A percentile compares a stretch with the other conserved stretches of the same genome.
phyloP scores from a whole-genome alignment of 2,888 invertebrate genomes.

The Cantharis flavilabris region DNA sequence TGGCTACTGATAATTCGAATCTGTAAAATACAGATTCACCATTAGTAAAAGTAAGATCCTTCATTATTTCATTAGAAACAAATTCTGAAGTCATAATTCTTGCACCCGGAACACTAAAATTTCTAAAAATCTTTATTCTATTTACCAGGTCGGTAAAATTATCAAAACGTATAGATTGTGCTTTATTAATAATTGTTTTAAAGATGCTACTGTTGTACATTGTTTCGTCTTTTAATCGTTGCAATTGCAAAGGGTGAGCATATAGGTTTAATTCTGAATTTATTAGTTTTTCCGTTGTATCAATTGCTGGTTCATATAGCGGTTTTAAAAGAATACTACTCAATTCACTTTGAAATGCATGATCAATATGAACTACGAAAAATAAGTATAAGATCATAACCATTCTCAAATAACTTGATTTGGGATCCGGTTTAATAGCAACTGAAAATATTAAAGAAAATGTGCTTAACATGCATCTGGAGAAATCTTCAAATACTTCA shows the following conservation, averaged over 20 bases:
- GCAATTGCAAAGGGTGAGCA: background rate
- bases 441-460: background rate
- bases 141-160: background rate
- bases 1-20: background rate
- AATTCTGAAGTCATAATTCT: background rate
- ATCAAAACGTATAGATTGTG: too few species aligned
- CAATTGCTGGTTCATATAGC: background rate
- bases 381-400: background rate
- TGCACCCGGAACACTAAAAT: background rate
- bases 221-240: background rate
- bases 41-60: background rate
- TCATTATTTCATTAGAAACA: background rate
- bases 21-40: background rate
- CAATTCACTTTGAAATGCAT: background rate
- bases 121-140: background rate
- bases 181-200: background rate
- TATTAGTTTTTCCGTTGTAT: background rate
- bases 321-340: background rate
- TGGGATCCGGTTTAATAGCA: background rate
- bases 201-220: background rate
- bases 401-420: background rate
- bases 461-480: background rate
- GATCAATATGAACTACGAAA: background rate
- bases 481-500: background rate
- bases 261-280: background rate